Conservation (phyloP, 2,888 invertebrate genomes). For the Plagodis dolabraria region DNA sequence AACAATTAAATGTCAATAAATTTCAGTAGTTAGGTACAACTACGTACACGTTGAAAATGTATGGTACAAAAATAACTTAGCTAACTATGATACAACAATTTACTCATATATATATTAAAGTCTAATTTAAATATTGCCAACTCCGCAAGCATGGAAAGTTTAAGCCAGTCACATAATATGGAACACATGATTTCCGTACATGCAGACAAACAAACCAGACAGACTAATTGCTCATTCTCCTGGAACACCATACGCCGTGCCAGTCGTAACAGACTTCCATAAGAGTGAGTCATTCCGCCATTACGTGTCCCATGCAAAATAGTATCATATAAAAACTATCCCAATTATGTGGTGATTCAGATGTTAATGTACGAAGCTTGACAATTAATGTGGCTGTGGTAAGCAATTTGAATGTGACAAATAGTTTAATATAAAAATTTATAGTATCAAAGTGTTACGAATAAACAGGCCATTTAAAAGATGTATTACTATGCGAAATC, state of each 20-base stretch:
- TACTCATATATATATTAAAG: no score
- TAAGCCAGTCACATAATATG: background rate
- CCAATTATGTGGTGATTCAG: conserved; percentile 68
- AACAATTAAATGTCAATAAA: no score
- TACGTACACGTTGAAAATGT: no score
- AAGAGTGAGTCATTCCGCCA: conserved; percentile 33
- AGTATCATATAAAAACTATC: conserved; percentile 57
- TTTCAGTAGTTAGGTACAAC: no score
- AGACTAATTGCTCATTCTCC: conserved; percentile 24
- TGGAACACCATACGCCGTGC: conserved; percentile 20
- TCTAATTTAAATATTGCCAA: no score
- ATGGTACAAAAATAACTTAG: no score
- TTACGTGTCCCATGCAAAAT: conserved; percentile 47
- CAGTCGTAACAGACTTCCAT: conserved; percentile 31
- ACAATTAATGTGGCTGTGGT: conserved; percentile 25
- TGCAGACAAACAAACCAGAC: conserved; percentile 20
- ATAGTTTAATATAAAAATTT: background rate
- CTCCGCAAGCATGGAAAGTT: background rate
- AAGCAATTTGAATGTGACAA: background rate
- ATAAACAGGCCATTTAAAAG: no score
- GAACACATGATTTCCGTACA: conserved; percentile 14
- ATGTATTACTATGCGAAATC: no score
- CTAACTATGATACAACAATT: no score
- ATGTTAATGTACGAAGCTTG: conserved; percentile 42
- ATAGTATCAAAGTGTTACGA: no score